Percentiles rank a stretch among this genome's conserved stretches.
phyloP scores from a whole-genome alignment of 1,140 invertebrate genomes.

The Agraylea sexmaculata region DNA sequence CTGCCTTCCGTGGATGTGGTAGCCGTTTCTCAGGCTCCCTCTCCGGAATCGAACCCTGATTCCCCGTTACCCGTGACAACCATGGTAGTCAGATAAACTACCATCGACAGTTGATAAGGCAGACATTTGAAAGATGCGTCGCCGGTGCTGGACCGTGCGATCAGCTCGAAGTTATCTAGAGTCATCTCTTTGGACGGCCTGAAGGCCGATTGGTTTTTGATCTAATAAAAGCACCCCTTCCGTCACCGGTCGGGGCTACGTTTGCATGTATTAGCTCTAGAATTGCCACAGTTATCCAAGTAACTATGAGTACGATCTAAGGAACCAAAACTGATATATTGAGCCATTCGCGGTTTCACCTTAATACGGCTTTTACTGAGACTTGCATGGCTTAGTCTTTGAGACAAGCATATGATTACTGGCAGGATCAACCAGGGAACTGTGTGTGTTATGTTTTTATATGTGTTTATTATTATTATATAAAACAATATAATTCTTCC shows the following conservation, averaged over 20 bases:
- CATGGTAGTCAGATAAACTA: conserved; percentile 67
- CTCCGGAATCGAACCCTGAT: conserved; percentile 58
- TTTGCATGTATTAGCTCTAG: conserved; percentile 77
- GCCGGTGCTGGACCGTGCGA: conserved; percentile 61
- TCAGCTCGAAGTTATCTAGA: conserved; percentile 69
- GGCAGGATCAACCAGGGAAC: conserved; percentile 54
- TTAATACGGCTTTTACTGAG: conserved; percentile 57
- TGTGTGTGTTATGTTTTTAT: no score
- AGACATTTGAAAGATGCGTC: conserved; percentile 78
- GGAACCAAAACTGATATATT: conserved; percentile 67
- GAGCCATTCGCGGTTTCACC: conserved; percentile 70
- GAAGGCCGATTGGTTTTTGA: conserved; percentile 42
- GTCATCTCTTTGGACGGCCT: no score
- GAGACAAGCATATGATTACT: conserved; percentile 68
- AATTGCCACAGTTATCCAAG: conserved; percentile 84
- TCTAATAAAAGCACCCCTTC: conserved; percentile 58
- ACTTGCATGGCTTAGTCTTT: conserved; percentile 73
- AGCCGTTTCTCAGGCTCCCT: conserved; percentile 84
- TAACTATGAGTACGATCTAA: conserved; percentile 58
- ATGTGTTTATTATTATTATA: no score
- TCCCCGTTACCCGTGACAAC: conserved; percentile 68
- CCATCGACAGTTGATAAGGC: conserved; percentile 80
- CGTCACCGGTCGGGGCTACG: conserved; percentile 51
- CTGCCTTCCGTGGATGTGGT: conserved; percentile 88
- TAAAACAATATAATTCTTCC: no score